These are phyloP conservation scores for Mesorhabditis spiculigera DNA, from an alignment of 2,888 invertebrate genomes.

Conservation along the genomic window DNA sequence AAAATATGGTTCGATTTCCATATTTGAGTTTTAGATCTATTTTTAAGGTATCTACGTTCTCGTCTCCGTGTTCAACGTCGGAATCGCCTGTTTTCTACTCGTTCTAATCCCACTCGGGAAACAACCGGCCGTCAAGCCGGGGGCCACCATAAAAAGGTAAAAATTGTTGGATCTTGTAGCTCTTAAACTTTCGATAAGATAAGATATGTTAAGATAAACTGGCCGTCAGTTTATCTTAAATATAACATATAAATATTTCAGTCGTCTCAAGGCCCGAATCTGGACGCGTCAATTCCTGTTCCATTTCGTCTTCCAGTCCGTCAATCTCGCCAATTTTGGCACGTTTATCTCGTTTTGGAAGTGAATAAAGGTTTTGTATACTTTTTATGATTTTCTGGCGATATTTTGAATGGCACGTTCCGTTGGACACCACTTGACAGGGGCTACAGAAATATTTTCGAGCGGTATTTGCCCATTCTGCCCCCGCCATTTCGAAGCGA, in stretches of 20 bases:
- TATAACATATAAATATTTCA: too few relatives aligned
- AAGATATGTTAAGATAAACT: too few relatives aligned
- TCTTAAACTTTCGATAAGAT: too few relatives aligned
- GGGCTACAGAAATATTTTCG: too few relatives aligned
- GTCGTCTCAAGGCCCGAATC: not conserved
- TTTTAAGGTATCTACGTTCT: not conserved
- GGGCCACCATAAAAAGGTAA: not conserved
- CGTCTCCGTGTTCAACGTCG: constrained; percentile 1
- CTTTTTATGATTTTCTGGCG: too few relatives aligned
- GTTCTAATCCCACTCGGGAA: not conserved
- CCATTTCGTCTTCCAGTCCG: not conserved
- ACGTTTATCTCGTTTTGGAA: constrained; percentile 1
- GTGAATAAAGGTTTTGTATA: not conserved
- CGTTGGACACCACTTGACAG: too few relatives aligned
- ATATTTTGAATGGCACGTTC: too few relatives aligned
- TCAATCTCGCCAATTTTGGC: not conserved
- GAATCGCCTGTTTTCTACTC: not conserved
- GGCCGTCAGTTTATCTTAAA: too few relatives aligned
- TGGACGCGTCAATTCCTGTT: not conserved
- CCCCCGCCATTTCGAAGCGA: too few relatives aligned
- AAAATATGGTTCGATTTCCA: too few relatives aligned
- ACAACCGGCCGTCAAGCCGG: not conserved
- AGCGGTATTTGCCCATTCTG: too few relatives aligned
- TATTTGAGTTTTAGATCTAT: not conserved
- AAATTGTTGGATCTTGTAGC: not conserved